These are phyloP conservation scores for Chaunax sp. DNA, from an alignment of 2,797 vertebrate genomes.

Conservation along the genomic window DNA sequence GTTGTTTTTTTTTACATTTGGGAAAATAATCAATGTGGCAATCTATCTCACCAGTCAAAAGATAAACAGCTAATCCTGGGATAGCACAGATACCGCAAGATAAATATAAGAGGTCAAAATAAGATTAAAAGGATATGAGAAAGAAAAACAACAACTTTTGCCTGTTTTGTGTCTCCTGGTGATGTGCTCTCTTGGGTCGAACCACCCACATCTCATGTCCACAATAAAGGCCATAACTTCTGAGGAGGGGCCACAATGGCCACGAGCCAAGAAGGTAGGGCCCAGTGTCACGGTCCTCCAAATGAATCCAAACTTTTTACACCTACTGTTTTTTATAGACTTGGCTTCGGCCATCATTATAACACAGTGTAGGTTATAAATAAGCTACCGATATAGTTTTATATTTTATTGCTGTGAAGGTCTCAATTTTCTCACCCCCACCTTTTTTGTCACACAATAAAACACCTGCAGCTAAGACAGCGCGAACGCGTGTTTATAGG, in stretches of 20 bases:
- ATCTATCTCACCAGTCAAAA: too few species aligned
- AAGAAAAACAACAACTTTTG: background rate
- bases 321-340: background rate
- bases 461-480: conserved; percentile 21
- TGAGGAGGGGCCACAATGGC: background rate
- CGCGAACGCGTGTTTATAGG: conserved; percentile 37
- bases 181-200: too few species aligned
- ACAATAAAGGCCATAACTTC: background rate
- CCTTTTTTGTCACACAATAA: background rate
- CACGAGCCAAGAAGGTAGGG: too few species aligned
- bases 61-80: too few species aligned
- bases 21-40: too few species aligned
- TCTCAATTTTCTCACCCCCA: background rate
- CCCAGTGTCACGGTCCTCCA: background rate
- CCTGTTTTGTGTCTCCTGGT: background rate
- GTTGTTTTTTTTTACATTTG: too few species aligned
- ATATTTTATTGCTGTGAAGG: background rate
- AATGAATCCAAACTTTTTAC: background rate
- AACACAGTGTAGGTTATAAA: background rate
- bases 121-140: background rate
- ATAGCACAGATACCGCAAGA: too few species aligned
- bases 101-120: background rate
- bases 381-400: background rate
- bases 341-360: background rate
- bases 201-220: background rate